A percentile compares a stretch with the other conserved stretches of the same genome.
phyloP scores from a whole-genome alignment of 2,888 invertebrate species.

The Cataglyphis altisquamis region DNA sequence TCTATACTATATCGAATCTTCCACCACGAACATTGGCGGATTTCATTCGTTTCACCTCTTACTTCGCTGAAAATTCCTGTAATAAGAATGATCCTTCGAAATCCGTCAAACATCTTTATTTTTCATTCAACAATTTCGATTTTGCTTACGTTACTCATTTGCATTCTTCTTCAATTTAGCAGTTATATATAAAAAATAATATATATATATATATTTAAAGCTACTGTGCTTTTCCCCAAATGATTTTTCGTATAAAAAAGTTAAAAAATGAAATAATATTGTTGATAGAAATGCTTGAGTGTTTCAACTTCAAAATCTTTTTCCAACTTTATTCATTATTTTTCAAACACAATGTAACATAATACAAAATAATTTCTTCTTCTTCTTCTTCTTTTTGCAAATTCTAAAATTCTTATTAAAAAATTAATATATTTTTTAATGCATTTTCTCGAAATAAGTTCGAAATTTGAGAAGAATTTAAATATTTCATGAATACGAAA shows the following conservation, averaged over 20 bases:
- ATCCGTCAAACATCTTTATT: conserved; percentile 7
- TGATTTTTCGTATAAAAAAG: background rate
- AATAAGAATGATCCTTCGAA: conserved; percentile 36
- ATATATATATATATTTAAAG: background rate
- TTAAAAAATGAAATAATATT: background rate
- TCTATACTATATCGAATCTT: conserved; percentile 23
- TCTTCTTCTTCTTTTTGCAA: background rate
- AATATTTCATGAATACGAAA: conserved; percentile 19
- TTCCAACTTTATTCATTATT: background rate
- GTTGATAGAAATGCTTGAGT: background rate
- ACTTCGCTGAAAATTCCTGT: conserved; percentile 9
- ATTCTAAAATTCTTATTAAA: conserved; percentile 2
- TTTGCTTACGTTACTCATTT: background rate
- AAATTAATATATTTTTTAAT: background rate
- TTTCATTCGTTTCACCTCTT: conserved; percentile 39
- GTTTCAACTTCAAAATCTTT: background rate
- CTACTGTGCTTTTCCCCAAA: background rate
- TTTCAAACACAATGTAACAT: background rate
- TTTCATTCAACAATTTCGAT: background rate
- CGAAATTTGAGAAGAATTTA: background rate
- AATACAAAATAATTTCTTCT: background rate
- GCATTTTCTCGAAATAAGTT: background rate
- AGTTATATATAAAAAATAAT: background rate
- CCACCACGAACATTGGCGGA: conserved; percentile 27
- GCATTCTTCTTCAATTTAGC: background rate